Percentiles rank a stretch among this genome's conserved stretches.
Evolutionary conservation across 2,888 invertebrate species (phyloP).

Genomic region (Hipparchia semele): DNA sequence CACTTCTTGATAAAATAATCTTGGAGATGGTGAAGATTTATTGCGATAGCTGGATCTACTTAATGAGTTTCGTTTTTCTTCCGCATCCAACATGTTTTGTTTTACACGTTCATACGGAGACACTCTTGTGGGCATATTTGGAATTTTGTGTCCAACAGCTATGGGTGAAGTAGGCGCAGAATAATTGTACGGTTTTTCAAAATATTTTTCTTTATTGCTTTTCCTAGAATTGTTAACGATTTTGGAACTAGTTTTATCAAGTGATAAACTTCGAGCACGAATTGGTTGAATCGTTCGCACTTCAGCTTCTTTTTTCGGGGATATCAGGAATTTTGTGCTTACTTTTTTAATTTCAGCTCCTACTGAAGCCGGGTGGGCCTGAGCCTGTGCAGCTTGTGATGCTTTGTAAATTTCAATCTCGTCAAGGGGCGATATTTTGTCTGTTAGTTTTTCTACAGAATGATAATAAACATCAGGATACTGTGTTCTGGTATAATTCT

Average conservation of each 20-base stretch:
- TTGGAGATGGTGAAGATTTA: slow-evolving; percentile 55
- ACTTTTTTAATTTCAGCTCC: slow-evolving; percentile 78
- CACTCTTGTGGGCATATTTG: slow-evolving; percentile 71
- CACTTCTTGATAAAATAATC: slow-evolving; percentile 43
- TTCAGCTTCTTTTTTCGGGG: slow-evolving; percentile 77
- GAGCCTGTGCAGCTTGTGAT: slow-evolving; percentile 53
- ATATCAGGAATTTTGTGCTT: slow-evolving; percentile 73
- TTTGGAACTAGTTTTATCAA: slow-evolving; percentile 54
- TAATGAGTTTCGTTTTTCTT: slow-evolving; percentile 67
- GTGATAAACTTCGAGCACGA: slow-evolving; percentile 71
- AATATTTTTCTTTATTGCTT: slow-evolving; percentile 35
- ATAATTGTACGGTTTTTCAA: slow-evolving; percentile 65
- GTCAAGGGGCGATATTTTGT: slow-evolving; percentile 61
- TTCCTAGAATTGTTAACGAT: slow-evolving; percentile 19
- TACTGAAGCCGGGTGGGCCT: slow-evolving; percentile 64
- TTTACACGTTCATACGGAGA: slow-evolving; percentile 72
- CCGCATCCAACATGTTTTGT: slow-evolving; percentile 69
- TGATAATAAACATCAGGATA: slow-evolving; percentile 75
- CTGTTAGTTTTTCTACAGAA: slow-evolving; percentile 66
- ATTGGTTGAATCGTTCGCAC: slow-evolving; percentile 73
- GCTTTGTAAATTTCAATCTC: slow-evolving; percentile 67
- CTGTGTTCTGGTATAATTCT: slow-evolving; percentile 43
- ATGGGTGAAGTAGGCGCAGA: slow-evolving; percentile 76
- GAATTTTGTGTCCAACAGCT: slow-evolving; percentile 64
- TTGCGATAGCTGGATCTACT: slow-evolving; percentile 53